Evolutionary conservation across 2,113 vertebrate species (phyloP).

Genomic region (Marmota flaviventris): DNA sequence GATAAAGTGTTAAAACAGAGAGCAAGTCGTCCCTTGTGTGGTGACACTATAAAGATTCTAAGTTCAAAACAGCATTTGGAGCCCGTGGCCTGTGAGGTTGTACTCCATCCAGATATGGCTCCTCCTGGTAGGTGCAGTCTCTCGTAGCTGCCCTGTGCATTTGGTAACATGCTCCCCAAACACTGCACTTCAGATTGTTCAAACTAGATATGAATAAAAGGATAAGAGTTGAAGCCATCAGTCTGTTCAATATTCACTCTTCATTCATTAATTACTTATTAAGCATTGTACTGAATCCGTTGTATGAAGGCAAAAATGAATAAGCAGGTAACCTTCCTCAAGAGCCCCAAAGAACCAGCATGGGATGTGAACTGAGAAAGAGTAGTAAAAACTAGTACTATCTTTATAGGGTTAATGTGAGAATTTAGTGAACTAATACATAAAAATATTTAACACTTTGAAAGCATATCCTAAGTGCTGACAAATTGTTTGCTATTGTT

Average conservation of each 20-base stretch:
- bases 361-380: background rate
- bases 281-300: background rate
- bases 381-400: too few species aligned
- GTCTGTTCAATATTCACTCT: background rate
- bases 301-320: background rate
- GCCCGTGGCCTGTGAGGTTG: too few species aligned
- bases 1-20: background rate
- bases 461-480: background rate
- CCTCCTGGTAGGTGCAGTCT: rapidly evolving
- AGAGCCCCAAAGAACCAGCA: background rate
- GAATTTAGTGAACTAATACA: background rate
- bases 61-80: background rate
- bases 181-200: background rate
- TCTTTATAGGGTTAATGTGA: too few species aligned
- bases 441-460: background rate
- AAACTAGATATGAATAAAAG: background rate
- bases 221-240: background rate
- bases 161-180: background rate
- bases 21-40: background rate
- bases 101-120: background rate
- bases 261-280: background rate
- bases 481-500: background rate
- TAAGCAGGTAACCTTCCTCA: background rate
- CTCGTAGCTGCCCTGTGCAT: background rate
- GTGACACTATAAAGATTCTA: background rate